Evolutionary conservation across 2,113 vertebrate species (phyloP), one percentile per base, ranked within the genome.

Genomic region (Heterotilapia buettikoferi): DNA sequence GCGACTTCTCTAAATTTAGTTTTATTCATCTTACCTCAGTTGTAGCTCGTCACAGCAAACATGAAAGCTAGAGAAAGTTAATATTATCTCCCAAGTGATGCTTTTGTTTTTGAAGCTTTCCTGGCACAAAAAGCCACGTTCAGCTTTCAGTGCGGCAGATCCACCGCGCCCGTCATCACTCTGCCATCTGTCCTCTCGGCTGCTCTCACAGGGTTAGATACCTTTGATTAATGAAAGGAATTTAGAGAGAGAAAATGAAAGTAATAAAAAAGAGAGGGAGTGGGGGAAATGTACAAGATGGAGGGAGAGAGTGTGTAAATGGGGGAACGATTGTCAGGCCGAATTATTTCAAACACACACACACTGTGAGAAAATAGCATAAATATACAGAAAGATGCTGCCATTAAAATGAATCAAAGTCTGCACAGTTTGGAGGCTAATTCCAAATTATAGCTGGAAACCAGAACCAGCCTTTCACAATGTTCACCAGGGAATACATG

Each of bases 181-280:
- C 83, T 52, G 82, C 89, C 91, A 84, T 92, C 92, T 90, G 91
- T 92, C 83, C 80, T 14, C 66, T 54, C n/a, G 52, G 38, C 6
- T 2, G 3, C 83, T 84, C 80, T 57, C 54, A n/a, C 33, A 31
- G 80, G 80, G 26, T 43, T 50, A 11, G 6, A 84, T 61, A 59
- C 82, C 66, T 91, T 88, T 92, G 81, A 92, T 57, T 91, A n/a
- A 92, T 84, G 45, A 66, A 54, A 68, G 54, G 53, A 92, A 61
- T 83, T 76, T 66, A 12, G 47, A 26, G 45, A 38, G 56, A 54
- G 80, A 78, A 38, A 86, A 56, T 38, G 53, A 86, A 84, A 33
- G 36, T 19, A 47, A 54, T 84, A 24, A 53, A 8, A 76, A 38
- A 19, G 33, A 66, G 33, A 2, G 14, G 43, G 36, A n/a, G 12